Percentiles rank a stretch among this genome's conserved stretches.
These are phyloP conservation scores for Montipora sp. DNA, from an alignment of 64 coral and sea anemone species.

Conservation along the genomic window DNA sequence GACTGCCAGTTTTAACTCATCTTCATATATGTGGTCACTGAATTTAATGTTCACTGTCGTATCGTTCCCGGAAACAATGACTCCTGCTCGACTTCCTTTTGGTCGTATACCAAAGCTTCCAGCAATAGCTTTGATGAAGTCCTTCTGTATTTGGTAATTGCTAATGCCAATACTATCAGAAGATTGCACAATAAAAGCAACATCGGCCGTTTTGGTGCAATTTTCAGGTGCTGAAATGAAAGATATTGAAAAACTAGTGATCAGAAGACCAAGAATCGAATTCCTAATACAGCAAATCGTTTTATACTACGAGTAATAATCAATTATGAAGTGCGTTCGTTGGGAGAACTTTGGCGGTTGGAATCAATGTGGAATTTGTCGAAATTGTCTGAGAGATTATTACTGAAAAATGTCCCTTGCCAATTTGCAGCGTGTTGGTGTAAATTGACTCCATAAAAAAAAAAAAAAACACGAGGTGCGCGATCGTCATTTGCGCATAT, in stretches of 20 bases:
- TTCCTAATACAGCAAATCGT: too few species aligned
- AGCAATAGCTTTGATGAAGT: constrained; percentile 77
- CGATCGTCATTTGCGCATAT: too few species aligned
- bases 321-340: too few species aligned
- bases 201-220: constrained; percentile 40
- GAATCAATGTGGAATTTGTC: too few species aligned
- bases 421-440: too few species aligned
- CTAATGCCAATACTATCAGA: constrained; percentile 15
- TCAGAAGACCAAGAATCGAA: too few species aligned
- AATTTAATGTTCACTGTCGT: constrained; percentile 64
- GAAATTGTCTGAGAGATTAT: too few species aligned
- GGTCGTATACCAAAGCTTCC: constrained; percentile 46
- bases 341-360: too few species aligned
- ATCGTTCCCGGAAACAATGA: constrained; percentile 54
- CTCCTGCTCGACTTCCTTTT: constrained; percentile 45
- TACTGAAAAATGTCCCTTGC: too few species aligned
- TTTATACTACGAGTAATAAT: too few species aligned
- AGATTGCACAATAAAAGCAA: constrained; percentile 49
- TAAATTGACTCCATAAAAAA: too few species aligned
- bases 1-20: constrained; percentile 58
- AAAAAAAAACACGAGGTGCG: too few species aligned
- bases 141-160: constrained; percentile 61
- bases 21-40: constrained; percentile 56
- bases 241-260: neutral
- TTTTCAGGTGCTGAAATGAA: constrained; percentile 11